Base-by-base conservation (phyloP, 2,113 vertebrate species). In the Cavia aperea region DNA sequence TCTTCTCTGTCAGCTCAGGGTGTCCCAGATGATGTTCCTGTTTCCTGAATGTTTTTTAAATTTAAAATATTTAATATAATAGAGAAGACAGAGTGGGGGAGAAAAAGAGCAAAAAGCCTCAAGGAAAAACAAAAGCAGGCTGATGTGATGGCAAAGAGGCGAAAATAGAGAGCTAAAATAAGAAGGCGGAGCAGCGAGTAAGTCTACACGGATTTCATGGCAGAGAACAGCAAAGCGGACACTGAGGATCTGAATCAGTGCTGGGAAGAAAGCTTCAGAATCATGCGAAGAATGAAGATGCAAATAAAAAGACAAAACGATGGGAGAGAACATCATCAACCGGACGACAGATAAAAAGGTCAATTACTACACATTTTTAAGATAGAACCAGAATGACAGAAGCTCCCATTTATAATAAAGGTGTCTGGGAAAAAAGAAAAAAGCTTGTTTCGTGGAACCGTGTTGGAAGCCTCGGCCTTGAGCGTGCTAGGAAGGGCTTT, bases 281-380 rank as follows among this genome's bases (percentile, higher is more conserved):
- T 49, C 14, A 23, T 46, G 46, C 19, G 18, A 24, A 58, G 21
- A 26, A 36, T 0, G 11, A 81, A 84, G 78, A n/a, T 23, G 12
- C 46, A 29, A 58, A 82, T n/a, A 49, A 54, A 63, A 87, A 81
- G 24, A 26, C 29, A 3, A 51, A n/a, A 36, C 12, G 60, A 19
- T 0, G 21, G 9, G 7, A 29, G 2, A 46, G 21, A 6, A 0
- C 12, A 7, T 0, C 12, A 0, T 7, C 11, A 29, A 19, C 31
- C 33, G 46, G 75, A 51, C 33, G 9, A 33, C 1, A 7, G 75
- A 33, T 4, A 9, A 31, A 49, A 24, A 78, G 29, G 60, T 51
- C 16, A n/a, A 11, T 24, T 46, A 31, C 3, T 2, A 4, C 16
- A 58, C 49, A 36, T 36, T 29, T 54, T 70, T 46, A 54, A 75